Base-by-base conservation (phyloP, 1,140 invertebrate species). In the Daktulosphaira vitifoliae region DNA sequence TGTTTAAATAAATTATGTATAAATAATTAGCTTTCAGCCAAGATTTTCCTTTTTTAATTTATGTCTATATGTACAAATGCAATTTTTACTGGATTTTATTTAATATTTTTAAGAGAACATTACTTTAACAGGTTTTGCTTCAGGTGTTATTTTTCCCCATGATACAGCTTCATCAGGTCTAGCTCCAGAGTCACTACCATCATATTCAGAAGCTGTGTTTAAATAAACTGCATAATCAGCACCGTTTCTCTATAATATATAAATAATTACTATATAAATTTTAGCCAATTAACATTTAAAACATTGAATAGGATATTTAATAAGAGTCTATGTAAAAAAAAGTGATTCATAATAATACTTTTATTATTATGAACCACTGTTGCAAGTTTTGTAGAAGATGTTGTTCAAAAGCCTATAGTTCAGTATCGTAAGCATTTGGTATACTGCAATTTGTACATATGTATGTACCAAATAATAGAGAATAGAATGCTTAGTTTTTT, bases 131-230 rank as follows among this genome's bases (percentile, higher is more conserved):
- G 96, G 91, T 49, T 78, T 82, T 0, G 93, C 90, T 71, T 88
- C 85, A 71, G 83, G 84, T 72, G 84, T 85, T 66, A 99, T 97
- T 80, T 99, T 99, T 0, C 96, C 96, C 96, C 96, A 99, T 4
- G 93, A 97, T 13, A 98, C 81, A 0, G 96, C 96, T 79, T 99
- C 97, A 79, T 99, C 97, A 3, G 96, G 96, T 50, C 89, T 79
- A 0, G 96, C 97, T 9, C 97, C 97, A 68, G 93, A 90, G 76
- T 99, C 97, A 76, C 93, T 97, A 0, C 96, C 97, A 81, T 99
- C 97, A 81, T 89, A 99, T 78, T 99, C 97, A 26, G 86, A 86
- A 2, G 88, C 88, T n/a, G 96, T 99, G 75, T 99, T 99, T 3
- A 99, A 78, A 78, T 89, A 99, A 7, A 99, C 93, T 1, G 92